phyloP scores from a whole-genome alignment of 2,797 vertebrate genomes.

The Acridotheres tristis region DNA sequence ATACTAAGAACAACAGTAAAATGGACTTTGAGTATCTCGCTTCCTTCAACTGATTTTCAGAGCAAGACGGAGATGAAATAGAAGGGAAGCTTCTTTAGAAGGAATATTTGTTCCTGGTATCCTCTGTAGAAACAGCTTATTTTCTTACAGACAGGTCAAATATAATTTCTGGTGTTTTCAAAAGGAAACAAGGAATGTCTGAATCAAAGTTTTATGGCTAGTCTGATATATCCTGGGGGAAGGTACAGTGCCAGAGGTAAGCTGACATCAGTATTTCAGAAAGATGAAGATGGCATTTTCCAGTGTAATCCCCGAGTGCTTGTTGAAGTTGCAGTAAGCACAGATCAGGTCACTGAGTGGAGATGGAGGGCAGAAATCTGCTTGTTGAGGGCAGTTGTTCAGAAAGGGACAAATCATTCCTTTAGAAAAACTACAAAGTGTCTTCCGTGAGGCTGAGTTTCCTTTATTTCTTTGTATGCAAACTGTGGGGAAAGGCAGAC shows the following conservation, averaged over 20 bases:
- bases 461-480: not conserved
- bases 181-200: not conserved
- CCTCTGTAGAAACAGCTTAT: not conserved
- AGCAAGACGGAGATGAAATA: not conserved
- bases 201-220: not conserved
- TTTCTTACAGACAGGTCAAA: not conserved
- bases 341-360: not conserved
- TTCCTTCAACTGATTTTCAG: accelerated
- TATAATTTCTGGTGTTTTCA: not conserved
- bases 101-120: not conserved
- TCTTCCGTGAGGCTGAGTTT: not conserved
- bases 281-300: not conserved
- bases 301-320: not conserved
- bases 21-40: not conserved
- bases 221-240: not conserved
- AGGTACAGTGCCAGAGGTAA: not conserved
- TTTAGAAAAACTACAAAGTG: not conserved
- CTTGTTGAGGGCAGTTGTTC: not conserved
- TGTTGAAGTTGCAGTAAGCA: not conserved
- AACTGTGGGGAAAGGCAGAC: not conserved
- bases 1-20: not conserved
- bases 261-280: not conserved
- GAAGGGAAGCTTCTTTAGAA: not conserved
- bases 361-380: not conserved
- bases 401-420: not conserved